Base-by-base conservation (phyloP, 2,888 invertebrate species). In the Bellardia pandia region DNA sequence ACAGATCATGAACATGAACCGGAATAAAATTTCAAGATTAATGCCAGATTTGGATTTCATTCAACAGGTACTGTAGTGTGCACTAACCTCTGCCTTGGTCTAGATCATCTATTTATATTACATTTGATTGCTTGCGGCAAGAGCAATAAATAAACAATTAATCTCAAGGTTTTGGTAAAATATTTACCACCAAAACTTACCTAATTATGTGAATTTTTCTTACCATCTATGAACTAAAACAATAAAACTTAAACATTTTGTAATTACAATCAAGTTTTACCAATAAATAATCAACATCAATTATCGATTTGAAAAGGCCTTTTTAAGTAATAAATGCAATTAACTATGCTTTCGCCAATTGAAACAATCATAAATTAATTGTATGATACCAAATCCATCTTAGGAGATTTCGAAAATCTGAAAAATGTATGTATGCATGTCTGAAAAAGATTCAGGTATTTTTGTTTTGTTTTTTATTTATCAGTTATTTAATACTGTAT, bases 251-350 rank as follows among this genome's bases (percentile, higher is more conserved):
- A 11, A 9, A 60, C 62, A 75, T 56, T 33, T 48, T 79, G 64
- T 42, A 37, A 76, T 74, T 37, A 66, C 75, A 75, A 75, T 48
- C n/a, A 45, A 45, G 14, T 40, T 76, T 79, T 83, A 60, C 4
- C 51, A 45, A 23, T 23, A 23, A 33, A 48, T 58, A 51, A 37
- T 75, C 51, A 74, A 74, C 48, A 60, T 37, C 64, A 86, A 79
- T 79, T 71, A 71, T 51, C 51, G 58, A 69, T 83, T 71, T 42
- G 16, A 72, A 80, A 77, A 80, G 14, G 58, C 60, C 72, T 66
- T 84, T 76, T 80, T 51, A 37, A 14, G 66, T n/a, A 14, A 74
- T 37, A 84, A 77, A 81, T 76, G 51, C 72, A 86, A 84, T 80
- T 80, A 79, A 66, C 69, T 51, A 37, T 51, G 72, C 79, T 80